Evolutionary conservation across 2,113 vertebrate genomes (phyloP).

Genomic region (Crotalus viridis): DNA sequence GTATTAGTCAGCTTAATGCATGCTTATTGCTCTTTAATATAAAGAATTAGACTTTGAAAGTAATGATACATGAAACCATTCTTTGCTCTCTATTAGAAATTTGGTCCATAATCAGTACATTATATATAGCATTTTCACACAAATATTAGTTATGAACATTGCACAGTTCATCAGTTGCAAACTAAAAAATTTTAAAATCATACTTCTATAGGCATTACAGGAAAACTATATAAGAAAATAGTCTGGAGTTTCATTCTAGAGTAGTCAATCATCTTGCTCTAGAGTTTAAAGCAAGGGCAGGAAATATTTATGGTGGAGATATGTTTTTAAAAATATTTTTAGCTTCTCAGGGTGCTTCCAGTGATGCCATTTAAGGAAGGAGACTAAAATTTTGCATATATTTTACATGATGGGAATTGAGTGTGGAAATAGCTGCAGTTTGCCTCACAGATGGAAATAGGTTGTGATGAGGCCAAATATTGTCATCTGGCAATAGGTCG

Average conservation of each 20-base stretch:
- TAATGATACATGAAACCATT: neutral
- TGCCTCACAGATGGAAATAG: neutral
- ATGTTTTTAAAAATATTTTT: neutral
- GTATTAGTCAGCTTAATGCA: neutral
- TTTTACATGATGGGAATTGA: neutral
- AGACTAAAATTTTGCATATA: neutral
- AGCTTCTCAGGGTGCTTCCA: neutral
- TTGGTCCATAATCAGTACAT: neutral
- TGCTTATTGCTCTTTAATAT: conserved; percentile 3
- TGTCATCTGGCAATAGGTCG: neutral
- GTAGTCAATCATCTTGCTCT: neutral
- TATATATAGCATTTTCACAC: conserved; percentile 13
- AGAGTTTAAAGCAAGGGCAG: neutral
- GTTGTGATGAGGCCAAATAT: neutral
- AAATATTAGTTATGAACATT: neutral
- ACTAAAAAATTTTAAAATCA: neutral
- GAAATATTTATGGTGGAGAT: neutral
- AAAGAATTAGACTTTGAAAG: neutral
- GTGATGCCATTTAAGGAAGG: neutral
- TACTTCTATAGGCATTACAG: neutral
- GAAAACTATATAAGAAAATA: neutral
- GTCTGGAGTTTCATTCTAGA: neutral
- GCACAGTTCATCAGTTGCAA: neutral
- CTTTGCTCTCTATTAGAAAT: neutral
- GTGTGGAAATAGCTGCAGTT: neutral